Evolutionary conservation across 2,888 invertebrate genomes (phyloP), one percentile per base, ranked within the genome.

Genomic region (Cheilosia impressa): DNA sequence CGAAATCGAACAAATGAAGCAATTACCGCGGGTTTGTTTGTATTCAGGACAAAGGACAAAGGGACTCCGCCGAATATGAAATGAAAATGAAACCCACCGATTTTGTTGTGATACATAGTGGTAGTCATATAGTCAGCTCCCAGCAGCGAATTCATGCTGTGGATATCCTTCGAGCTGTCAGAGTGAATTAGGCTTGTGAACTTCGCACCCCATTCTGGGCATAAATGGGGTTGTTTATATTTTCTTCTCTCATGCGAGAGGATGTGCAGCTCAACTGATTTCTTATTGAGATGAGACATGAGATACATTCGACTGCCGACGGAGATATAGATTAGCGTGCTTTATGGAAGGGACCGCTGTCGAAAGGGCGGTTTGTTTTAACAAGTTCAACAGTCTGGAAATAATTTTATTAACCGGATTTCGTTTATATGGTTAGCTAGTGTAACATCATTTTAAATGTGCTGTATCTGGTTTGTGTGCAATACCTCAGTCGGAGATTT

Each of bases 381-480:
- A 85, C 71, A 75, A 62, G 62, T 75, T 78, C 87, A 84, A 87
- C 87, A 81, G 84, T 62, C 73, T 87, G 87, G 80, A 87, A 87
- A 81, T 85, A 87, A 87, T 84, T 84, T 75, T 69, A 87, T 87
- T 87, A 87, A 81, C 82, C 78, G 87, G 87, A 77, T 85, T 55
- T 77, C 31, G 50, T 62, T 52, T 62, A 57, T 55, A 57, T 55
- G 62, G 76, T 50, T 62, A 38, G 80, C 43, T 47, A 9, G 27
- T 27, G 27, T 27, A 27, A 27, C 27, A 6, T 27, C 27, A 27
- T 6, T 4, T 13, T 63, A 58, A 55, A 57, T 72, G 34, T 62
- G 62, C 57, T 82, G 43, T 71, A 50, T 58, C 65, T 63, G 63
- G 62, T 63, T 57, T 38, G 5, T 43, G 43, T 50, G 38, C 22